Evolutionary conservation across 2,797 vertebrate genomes (phyloP).

Genomic region (Potorous gilbertii): DNA sequence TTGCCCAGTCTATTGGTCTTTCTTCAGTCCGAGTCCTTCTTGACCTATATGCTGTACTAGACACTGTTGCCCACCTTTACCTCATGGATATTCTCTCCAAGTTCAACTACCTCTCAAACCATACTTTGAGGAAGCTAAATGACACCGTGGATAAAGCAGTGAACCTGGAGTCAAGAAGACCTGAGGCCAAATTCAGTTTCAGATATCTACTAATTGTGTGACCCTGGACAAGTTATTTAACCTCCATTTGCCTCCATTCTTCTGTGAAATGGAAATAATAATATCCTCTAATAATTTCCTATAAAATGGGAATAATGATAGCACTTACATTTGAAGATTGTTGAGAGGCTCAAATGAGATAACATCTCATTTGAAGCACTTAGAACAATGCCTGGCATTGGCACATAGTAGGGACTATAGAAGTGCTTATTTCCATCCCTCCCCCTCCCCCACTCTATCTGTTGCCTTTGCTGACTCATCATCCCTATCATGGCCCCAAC

Average conservation of each 20-base stretch:
- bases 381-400: accelerated
- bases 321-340: neutral
- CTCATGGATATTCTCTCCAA: neutral
- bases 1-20: neutral
- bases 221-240: neutral
- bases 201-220: neutral
- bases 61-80: neutral
- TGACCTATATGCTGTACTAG: neutral
- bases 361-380: neutral
- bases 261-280: neutral
- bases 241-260: neutral
- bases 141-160: neutral
- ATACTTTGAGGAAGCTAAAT: neutral
- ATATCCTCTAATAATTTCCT: neutral
- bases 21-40: too few relatives aligned
- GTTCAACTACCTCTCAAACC: neutral
- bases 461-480: neutral
- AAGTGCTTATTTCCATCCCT: neutral
- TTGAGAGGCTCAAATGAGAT: neutral
- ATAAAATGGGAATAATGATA: neutral
- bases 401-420: neutral
- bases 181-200: neutral
- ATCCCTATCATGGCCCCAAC: neutral
- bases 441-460: neutral
- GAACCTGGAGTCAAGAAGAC: neutral